Percentiles rank a stretch among this genome's conserved stretches.
Evolutionary conservation across 2,113 vertebrate genomes (phyloP).

Genomic region (Gnathonemus longibarbis): DNA sequence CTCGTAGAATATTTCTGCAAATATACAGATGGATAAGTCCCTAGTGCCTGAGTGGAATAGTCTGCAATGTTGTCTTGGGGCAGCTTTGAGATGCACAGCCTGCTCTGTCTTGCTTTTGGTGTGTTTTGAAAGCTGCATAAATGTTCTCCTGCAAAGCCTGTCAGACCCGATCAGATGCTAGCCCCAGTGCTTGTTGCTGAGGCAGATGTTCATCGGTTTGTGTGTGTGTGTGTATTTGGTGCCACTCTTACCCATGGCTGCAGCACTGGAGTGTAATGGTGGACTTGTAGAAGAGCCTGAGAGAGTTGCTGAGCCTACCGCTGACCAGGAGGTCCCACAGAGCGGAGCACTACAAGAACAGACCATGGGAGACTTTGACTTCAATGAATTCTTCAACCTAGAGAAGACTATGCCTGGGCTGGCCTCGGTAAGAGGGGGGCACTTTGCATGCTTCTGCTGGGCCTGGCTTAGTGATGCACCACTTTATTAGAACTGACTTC

Average conservation of each 20-base stretch:
- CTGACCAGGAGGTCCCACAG: conserved; percentile 88
- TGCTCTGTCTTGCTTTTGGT: neutral
- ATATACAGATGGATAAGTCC: neutral
- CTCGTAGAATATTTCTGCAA: neutral
- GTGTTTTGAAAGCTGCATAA: neutral
- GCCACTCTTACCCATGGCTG: conserved; percentile 6
- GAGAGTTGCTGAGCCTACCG: conserved; percentile 58
- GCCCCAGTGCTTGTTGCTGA: neutral
- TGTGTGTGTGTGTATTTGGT: neutral
- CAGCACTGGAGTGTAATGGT: conserved; percentile 79
- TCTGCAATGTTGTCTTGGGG: neutral
- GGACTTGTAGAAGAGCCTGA: conserved; percentile 70
- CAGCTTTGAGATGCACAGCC: neutral
- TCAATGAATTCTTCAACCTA: conserved; percentile 97
- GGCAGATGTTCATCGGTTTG: neutral
- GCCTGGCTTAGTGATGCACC: neutral
- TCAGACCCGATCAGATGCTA: neutral
- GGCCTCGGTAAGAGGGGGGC: conserved; percentile 83
- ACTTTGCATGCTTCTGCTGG: conserved; percentile 32
- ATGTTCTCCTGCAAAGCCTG: neutral
- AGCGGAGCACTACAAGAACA: conserved; percentile 75
- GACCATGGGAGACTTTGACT: conserved; percentile 88
- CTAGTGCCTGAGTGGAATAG: neutral
- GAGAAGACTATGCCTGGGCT: conserved; percentile 92
- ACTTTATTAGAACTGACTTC: neutral